Percentiles rank a stretch among this genome's conserved stretches.
Conservation (phyloP, 2,113 vertebrate genomes). For the Odocoileus virginianus region DNA sequence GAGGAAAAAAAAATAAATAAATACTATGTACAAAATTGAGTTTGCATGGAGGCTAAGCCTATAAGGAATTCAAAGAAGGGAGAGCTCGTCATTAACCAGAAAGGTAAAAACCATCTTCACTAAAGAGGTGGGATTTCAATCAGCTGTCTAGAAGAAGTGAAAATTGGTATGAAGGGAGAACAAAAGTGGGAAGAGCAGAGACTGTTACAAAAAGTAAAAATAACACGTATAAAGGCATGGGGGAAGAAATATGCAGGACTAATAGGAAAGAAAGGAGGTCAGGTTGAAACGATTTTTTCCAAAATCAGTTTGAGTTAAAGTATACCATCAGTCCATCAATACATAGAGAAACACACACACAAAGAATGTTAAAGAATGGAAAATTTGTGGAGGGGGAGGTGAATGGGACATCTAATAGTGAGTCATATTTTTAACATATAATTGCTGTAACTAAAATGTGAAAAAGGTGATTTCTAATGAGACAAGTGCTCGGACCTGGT, state of each 20-base stretch:
- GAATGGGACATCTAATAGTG: neutral
- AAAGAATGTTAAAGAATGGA: neutral
- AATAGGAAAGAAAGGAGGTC: neutral
- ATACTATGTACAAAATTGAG: neutral
- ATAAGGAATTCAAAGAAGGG: neutral
- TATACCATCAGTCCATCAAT: neutral
- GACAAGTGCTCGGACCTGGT: no score
- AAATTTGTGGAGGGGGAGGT: neutral
- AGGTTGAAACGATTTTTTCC: neutral
- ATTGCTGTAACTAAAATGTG: neutral
- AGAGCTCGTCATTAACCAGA: neutral
- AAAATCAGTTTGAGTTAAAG: neutral
- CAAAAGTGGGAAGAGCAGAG: neutral
- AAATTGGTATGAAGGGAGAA: neutral
- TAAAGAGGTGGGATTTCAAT: neutral
- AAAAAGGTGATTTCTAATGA: neutral
- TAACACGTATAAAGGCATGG: neutral
- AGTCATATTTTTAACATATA: neutral
- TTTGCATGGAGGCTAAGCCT: neutral
- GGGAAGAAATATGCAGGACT: neutral
- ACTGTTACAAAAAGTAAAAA: neutral
- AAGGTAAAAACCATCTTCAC: conserved; percentile 4
- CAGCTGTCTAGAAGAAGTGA: neutral
- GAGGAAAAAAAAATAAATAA: neutral
- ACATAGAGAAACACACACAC: neutral